Base-by-base conservation (phyloP, 2,113 vertebrate species). In the Boleophthalmus pectinirostris region DNA sequence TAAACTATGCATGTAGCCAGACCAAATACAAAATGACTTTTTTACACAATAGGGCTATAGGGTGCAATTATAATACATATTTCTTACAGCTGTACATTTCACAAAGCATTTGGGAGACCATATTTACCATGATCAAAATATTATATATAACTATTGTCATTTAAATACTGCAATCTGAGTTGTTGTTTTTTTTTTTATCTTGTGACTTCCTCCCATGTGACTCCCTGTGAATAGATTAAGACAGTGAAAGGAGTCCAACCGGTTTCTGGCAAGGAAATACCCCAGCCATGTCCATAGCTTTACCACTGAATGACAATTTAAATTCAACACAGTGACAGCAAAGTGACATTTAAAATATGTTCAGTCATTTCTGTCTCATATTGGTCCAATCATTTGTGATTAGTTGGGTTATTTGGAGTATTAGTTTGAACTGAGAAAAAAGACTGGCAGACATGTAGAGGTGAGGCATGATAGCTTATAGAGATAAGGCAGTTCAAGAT, bases 251-350 rank as follows among this genome's bases (percentile, higher is more conserved):
- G 3, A 38, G 57, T 54, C 23, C 47, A 47, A 29, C 54, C 25
- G 14, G 24, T 24, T 74, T 45, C 46, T 20, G 15, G n/a, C 63
- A 46, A 67, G 53, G 64, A 85, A 75, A 80, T 47, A 74, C 25
- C 18, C 16, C 45, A 14, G 35, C 65, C 51, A 11, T 67, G 65
- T 71, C 75, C 73, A 43, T 54, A 77, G 68, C 64, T 65, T n/a
- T 24, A 15, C 61, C 66, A 66, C 25, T 46, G 35, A 54, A 68
- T 24, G 68, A 76, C 72, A 69, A 11, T 57, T 57, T 33, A 35
- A 29, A 20, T 23, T 43, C 33, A 20, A 6, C 6, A 61, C 21
- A 11, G 33, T 38, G 29, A 11, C 47, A 49, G 16, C 20, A 43
- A 10, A 64, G 25, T 38, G 61, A 66, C 33, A 66, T 16, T 13